Conservation (phyloP, 2,113 vertebrate genomes). For the Smithornis capensis region DNA sequence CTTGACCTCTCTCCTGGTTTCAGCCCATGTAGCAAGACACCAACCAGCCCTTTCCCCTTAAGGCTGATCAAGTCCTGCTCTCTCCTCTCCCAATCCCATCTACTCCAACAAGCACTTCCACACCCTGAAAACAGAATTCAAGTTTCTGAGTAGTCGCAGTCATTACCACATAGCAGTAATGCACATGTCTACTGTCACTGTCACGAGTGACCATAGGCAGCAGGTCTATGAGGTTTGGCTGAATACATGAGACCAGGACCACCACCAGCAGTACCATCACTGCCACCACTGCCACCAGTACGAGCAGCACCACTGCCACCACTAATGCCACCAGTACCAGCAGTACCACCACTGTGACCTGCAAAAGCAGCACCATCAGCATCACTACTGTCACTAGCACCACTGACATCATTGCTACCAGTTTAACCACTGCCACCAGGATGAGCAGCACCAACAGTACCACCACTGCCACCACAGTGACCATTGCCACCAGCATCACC, state of each 20-base stretch:
- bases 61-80: neutral
- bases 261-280: neutral
- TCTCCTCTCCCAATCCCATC: neutral
- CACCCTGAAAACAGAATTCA: neutral
- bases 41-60: neutral
- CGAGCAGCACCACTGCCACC: neutral
- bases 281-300: neutral
- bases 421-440: neutral
- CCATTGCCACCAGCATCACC: neutral
- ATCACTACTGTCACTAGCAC: neutral
- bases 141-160: neutral
- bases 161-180: neutral
- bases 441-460: neutral
- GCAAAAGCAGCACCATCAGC: neutral
- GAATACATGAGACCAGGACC: rapidly evolving
- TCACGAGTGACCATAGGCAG: rapidly evolving
- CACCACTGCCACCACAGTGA: neutral
- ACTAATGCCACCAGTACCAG: neutral
- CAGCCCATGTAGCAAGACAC: neutral
- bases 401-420: neutral
- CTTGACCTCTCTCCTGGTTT: neutral
- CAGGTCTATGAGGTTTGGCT: neutral
- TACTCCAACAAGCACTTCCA: neutral
- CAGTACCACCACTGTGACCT: neutral
- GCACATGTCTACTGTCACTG: neutral